A percentile compares a stretch with the other conserved stretches of the same genome.
Evolutionary conservation across 2,888 invertebrate genomes (phyloP).

Genomic region (Calliopum simillimum): DNA sequence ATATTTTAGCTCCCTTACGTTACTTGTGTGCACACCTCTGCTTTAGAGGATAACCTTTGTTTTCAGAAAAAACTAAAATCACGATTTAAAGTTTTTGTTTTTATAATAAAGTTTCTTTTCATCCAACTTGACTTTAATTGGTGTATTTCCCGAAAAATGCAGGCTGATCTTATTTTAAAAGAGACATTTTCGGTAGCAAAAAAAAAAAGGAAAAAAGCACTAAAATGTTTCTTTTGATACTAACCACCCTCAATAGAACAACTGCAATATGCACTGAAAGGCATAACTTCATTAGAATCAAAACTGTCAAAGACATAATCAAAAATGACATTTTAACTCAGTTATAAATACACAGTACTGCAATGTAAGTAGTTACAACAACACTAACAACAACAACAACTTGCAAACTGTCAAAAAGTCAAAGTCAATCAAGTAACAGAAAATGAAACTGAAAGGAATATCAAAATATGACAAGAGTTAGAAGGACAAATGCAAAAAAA

Average conservation of each 20-base stretch:
- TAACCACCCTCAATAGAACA: neutral
- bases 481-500: slow-evolving; percentile 20
- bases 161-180: too few species aligned
- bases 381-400: slow-evolving; percentile 42
- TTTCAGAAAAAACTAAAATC: too few species aligned
- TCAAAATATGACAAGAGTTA: slow-evolving; percentile 43
- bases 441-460: slow-evolving; percentile 51
- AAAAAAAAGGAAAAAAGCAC: too few species aligned
- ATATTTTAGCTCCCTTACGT: too few species aligned
- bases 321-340: slow-evolving; percentile 42
- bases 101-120: too few species aligned
- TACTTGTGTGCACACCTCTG: too few species aligned
- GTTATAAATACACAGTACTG: slow-evolving; percentile 33
- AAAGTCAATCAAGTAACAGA: slow-evolving; percentile 61
- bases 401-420: slow-evolving; percentile 65
- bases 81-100: too few species aligned
- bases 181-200: too few species aligned
- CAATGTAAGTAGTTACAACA: slow-evolving; percentile 34
- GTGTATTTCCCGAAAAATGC: too few species aligned
- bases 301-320: slow-evolving; percentile 43
- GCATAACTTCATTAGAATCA: slow-evolving; percentile 40
- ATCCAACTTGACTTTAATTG: too few species aligned
- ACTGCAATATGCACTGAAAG: neutral
- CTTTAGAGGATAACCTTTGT: too few species aligned
- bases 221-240: too few species aligned